Evolutionary conservation across 2,888 invertebrate species (phyloP).

Genomic region (Hemicrepidius hirtus): DNA sequence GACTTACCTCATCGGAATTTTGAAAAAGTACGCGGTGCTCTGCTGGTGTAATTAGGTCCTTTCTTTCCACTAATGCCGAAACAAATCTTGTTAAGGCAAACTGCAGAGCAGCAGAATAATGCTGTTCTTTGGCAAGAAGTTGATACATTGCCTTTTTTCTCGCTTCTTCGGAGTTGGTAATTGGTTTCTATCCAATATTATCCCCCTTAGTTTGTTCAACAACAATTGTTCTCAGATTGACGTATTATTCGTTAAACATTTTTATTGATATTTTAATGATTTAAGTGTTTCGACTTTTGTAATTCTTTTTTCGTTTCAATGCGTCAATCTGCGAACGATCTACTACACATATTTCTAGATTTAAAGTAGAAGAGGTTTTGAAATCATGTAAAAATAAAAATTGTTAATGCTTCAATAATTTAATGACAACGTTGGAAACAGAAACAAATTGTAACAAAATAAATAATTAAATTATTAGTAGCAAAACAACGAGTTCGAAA

Average conservation of each 20-base stretch:
- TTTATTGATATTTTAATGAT: too few relatives aligned
- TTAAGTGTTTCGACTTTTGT: too few relatives aligned
- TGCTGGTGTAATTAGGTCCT: constrained; percentile 83
- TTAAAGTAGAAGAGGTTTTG: not conserved
- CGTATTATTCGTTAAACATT: not conserved
- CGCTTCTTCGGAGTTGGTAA: constrained; percentile 74
- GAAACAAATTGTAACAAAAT: constrained; percentile 43
- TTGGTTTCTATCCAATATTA: constrained; percentile 63
- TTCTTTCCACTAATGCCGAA: constrained; percentile 82
- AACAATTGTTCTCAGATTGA: not conserved
- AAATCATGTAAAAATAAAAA: not conserved
- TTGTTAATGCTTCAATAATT: constrained; percentile 19
- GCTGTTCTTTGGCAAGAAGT: constrained; percentile 84
- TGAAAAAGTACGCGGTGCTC: constrained; percentile 89
- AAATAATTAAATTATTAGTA: constrained; percentile 29
- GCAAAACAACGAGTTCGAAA: constrained; percentile 29
- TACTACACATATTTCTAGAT: too few relatives aligned
- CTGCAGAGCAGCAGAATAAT: constrained; percentile 85
- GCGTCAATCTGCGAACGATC: too few relatives aligned
- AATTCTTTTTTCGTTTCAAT: too few relatives aligned
- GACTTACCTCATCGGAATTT: constrained; percentile 86
- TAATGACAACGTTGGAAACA: constrained; percentile 39
- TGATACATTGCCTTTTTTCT: constrained; percentile 84
- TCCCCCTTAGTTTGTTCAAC: constrained; percentile 1
- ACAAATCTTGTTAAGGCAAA: constrained; percentile 88